Percentiles rank a stretch among this genome's conserved stretches.
phyloP scores from a whole-genome alignment of 2,113 vertebrate genomes.

The Pterophyllum scalare region DNA sequence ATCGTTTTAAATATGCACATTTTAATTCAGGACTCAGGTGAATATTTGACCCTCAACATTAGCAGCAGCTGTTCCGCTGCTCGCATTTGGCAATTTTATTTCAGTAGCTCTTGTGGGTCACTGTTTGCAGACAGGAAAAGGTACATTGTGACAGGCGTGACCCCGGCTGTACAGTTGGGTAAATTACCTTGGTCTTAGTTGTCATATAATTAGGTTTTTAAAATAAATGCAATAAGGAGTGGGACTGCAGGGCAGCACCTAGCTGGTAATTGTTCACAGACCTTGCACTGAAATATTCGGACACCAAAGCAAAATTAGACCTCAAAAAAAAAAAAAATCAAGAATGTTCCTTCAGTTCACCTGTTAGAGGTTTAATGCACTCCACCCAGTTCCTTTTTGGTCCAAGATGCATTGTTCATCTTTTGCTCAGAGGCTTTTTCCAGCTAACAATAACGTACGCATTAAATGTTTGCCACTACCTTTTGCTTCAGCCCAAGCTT shows the following conservation, averaged over 20 bases:
- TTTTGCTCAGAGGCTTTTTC: not conserved
- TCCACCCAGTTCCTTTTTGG: not conserved
- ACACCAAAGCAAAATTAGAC: not conserved
- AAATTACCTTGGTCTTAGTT: slow-evolving; percentile 24
- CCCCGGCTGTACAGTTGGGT: not conserved
- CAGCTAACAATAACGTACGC: not conserved
- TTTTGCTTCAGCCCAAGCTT: not conserved
- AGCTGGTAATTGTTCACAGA: not conserved
- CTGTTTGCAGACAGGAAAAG: slow-evolving; percentile 23
- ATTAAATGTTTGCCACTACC: not conserved
- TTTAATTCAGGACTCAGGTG: slow-evolving; percentile 31
- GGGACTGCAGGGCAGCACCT: not conserved
- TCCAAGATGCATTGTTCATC: not conserved
- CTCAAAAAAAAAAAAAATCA: not conserved
- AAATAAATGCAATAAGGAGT: not conserved
- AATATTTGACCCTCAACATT: slow-evolving; percentile 21
- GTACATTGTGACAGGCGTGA: slow-evolving; percentile 1
- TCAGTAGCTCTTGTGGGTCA: not conserved
- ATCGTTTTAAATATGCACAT: slow-evolving; percentile 21
- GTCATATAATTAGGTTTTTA: slow-evolving; percentile 15
- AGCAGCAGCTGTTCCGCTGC: not conserved
- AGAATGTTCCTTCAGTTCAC: not conserved
- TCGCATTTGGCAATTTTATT: slow-evolving; percentile 16
- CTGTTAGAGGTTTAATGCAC: not conserved
- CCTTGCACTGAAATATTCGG: not conserved